Evolutionary conservation across 2,113 vertebrate genomes (phyloP).

Genomic region (Orthochromis malagaraziensis): DNA sequence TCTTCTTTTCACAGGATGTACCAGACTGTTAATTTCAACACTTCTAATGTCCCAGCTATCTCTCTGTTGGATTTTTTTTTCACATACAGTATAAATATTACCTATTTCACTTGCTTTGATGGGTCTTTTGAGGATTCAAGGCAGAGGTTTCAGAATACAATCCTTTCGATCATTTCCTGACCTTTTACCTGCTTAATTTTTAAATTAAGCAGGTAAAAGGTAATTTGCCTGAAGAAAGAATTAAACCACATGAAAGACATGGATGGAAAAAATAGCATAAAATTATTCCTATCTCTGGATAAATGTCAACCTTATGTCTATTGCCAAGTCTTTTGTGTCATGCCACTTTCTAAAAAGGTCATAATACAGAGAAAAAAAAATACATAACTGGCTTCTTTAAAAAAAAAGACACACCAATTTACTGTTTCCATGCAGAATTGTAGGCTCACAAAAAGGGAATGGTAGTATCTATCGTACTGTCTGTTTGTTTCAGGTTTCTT

Average conservation of each 20-base stretch:
- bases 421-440: slow-evolving; percentile 37
- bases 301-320: slow-evolving; percentile 34
- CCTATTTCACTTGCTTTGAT: background rate
- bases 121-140: background rate
- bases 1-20: background rate
- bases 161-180: background rate
- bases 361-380: background rate
- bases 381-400: background rate
- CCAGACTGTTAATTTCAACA: background rate
- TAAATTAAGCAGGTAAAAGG: background rate
- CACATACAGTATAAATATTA: background rate
- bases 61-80: rapidly evolving
- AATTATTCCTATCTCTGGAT: background rate
- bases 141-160: background rate
- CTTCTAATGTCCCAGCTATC: background rate
- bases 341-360: slow-evolving; percentile 13
- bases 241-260: background rate
- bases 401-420: background rate
- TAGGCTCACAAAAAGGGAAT: background rate
- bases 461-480: slow-evolving; percentile 30
- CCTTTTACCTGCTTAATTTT: background rate
- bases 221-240: background rate
- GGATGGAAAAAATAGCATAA: background rate
- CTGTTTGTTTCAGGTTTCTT: slow-evolving; percentile 38
- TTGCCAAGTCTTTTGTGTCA: slow-evolving; percentile 2